Conservation (phyloP, 2,113 vertebrate species). For the Oncorhynchus masou region DNA sequence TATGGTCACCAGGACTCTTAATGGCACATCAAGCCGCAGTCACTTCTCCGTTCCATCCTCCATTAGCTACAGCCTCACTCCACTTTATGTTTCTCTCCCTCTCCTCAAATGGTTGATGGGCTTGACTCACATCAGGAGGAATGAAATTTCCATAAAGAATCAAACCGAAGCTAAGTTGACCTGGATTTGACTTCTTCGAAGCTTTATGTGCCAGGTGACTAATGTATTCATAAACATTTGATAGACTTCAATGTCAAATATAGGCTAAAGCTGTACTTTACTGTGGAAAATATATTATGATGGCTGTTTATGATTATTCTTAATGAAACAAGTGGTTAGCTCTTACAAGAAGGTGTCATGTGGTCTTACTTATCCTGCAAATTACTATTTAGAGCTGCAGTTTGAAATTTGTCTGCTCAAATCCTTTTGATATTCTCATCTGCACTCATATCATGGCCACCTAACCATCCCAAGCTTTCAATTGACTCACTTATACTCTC, state of each 20-base stretch:
- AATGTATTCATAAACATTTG: neutral
- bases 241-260: neutral
- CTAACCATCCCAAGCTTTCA: too few species aligned
- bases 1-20: constrained; percentile 56
- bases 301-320: too few species aligned
- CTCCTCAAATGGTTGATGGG: constrained; percentile 46
- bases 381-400: too few species aligned
- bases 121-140: constrained; percentile 53
- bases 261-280: too few species aligned
- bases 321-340: too few species aligned
- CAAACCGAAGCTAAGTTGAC: constrained; percentile 69
- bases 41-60: constrained; percentile 40
- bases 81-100: neutral
- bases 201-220: constrained; percentile 59
- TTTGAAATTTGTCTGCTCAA: too few species aligned
- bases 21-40: constrained; percentile 57
- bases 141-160: constrained; percentile 73
- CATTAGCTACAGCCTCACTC: constrained; percentile 39
- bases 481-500: too few species aligned
- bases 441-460: too few species aligned
- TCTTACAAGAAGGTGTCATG: too few species aligned
- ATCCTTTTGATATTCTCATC: too few species aligned
- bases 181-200: constrained; percentile 72
- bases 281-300: too few species aligned
- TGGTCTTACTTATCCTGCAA: too few species aligned